Evolutionary conservation across 2,888 invertebrate genomes (phyloP).

Genomic region (Clusia tigrina): DNA sequence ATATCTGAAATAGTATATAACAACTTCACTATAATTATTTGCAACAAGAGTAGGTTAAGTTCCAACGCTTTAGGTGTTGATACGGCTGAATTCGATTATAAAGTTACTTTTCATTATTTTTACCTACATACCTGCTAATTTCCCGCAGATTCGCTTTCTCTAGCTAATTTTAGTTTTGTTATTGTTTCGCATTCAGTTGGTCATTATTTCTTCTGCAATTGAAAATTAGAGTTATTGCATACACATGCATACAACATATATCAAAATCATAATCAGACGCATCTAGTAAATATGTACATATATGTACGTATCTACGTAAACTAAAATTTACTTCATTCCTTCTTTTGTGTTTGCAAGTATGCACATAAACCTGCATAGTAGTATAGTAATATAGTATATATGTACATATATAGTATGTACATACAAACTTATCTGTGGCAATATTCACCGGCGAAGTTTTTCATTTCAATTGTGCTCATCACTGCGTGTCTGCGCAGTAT

Average conservation of each 20-base stretch:
- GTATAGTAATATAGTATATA: neutral
- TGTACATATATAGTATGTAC: neutral
- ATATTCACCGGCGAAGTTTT: neutral
- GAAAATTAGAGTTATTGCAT: constrained; percentile 13
- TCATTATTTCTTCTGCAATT: constrained; percentile 18
- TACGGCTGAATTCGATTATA: too few species aligned
- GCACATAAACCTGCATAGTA: too few species aligned
- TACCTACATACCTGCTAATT: too few species aligned
- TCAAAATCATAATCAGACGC: neutral
- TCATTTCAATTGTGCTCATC: constrained; percentile 24
- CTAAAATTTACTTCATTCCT: neutral
- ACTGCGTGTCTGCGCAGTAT: constrained; percentile 26
- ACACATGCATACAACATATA: constrained; percentile 6
- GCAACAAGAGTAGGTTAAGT: too few species aligned
- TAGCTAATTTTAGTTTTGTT: constrained; percentile 27
- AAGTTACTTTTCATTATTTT: too few species aligned
- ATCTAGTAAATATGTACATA: neutral
- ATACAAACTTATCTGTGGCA: neutral
- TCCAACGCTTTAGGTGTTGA: too few species aligned
- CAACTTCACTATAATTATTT: too few species aligned
- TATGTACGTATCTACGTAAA: neutral
- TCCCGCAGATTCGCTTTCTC: constrained; percentile 31
- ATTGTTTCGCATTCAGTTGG: constrained; percentile 19
- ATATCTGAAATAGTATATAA: too few species aligned
- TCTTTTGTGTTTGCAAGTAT: too few species aligned